Conservation (phyloP, 1,140 invertebrate species). For the Drosophila mojavensis region DNA sequence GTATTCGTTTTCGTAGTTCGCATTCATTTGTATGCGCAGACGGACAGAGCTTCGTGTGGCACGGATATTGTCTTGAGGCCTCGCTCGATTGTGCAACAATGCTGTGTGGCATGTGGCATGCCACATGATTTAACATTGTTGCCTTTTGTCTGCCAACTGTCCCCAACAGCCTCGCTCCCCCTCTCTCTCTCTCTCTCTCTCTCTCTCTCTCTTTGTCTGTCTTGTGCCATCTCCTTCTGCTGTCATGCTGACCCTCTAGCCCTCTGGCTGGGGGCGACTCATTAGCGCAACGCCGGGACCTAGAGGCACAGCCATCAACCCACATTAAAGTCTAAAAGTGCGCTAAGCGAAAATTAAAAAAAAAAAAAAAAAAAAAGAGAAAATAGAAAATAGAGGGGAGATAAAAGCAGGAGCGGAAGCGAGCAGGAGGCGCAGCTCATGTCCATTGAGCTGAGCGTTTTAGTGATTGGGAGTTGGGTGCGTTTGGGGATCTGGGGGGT, state of each 20-base stretch:
- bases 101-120: slow-evolving; percentile 42
- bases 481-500: not conserved
- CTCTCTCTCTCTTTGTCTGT: too few relatives aligned
- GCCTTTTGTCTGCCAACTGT: slow-evolving; percentile 12
- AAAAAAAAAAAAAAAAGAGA: not conserved
- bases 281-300: slow-evolving; percentile 7
- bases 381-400: not conserved
- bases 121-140: slow-evolving; percentile 46
- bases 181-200: too few relatives aligned
- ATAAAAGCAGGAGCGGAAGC: not conserved
- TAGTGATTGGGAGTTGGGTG: not conserved
- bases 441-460: slow-evolving; percentile 1
- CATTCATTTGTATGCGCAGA: slow-evolving; percentile 45
- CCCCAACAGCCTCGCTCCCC: not conserved
- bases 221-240: not conserved
- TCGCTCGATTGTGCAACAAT: slow-evolving; percentile 40
- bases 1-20: slow-evolving; percentile 8
- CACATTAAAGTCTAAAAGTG: slow-evolving; percentile 13
- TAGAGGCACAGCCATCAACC: not conserved
- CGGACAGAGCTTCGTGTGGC: slow-evolving; percentile 3
- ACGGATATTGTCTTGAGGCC: slow-evolving; percentile 44
- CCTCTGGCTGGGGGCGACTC: slow-evolving; percentile 3
- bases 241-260: not conserved
- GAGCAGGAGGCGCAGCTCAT: slow-evolving; percentile 9
- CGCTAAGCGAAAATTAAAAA: slow-evolving; percentile 44